These are phyloP conservation scores for Pemphigus obesinymphae DNA, from an alignment of 1,140 invertebrate genomes.

Conservation along the genomic window DNA sequence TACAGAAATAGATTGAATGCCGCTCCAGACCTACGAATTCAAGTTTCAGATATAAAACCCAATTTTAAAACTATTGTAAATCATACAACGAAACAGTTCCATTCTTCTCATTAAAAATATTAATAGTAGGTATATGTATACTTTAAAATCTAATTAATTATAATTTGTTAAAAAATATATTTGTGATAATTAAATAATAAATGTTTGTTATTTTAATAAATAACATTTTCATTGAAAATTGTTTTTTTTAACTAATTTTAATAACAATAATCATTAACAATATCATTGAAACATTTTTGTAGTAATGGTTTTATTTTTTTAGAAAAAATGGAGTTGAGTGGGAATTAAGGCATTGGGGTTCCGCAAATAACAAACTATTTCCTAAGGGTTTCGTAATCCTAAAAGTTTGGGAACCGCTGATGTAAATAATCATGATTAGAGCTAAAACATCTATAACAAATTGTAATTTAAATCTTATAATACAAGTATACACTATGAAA, in stretches of 20 bases:
- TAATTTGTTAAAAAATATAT: too few relatives aligned
- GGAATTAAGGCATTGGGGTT: neutral
- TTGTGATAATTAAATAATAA: too few relatives aligned
- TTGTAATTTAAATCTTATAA: too few relatives aligned
- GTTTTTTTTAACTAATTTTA: neutral
- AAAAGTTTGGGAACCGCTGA: neutral
- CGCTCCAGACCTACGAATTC: too few relatives aligned
- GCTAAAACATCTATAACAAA: too few relatives aligned
- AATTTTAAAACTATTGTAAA: too few relatives aligned
- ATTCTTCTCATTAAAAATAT: neutral
- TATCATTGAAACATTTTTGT: neutral
- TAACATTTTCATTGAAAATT: neutral
- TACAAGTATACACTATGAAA: too few relatives aligned
- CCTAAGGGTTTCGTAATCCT: neutral
- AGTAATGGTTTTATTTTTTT: neutral
- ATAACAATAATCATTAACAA: neutral
- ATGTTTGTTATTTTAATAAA: neutral
- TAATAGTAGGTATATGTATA: too few relatives aligned
- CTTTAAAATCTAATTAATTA: too few relatives aligned
- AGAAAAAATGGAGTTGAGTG: neutral
- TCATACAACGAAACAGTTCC: neutral
- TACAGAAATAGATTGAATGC: too few relatives aligned
- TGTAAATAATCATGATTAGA: too few relatives aligned
- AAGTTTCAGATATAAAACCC: constrained; percentile 49
- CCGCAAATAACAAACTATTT: neutral